Conservation (phyloP, 2,888 invertebrate species). For the Oscheius sp. region DNA sequence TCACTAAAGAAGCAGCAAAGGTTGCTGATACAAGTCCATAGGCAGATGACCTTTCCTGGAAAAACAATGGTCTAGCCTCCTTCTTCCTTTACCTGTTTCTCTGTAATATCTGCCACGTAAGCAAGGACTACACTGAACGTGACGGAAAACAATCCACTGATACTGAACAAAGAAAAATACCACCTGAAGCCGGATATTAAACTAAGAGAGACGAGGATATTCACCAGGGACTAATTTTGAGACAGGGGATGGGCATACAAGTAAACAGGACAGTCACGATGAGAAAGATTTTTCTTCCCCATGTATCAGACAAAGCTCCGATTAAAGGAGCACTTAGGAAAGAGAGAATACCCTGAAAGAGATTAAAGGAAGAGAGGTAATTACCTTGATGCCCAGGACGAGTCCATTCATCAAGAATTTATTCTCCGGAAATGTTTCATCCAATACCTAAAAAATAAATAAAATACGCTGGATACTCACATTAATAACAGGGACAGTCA, state of each 20-base stretch:
- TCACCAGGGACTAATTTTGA: constrained; percentile 96
- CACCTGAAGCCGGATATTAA: constrained; percentile 76
- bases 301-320: constrained; percentile 95
- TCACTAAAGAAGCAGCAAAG: constrained; percentile 98
- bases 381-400: constrained; percentile 93
- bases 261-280: constrained; percentile 84
- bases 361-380: constrained; percentile 34
- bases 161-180: constrained; percentile 99
- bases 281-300: constrained; percentile 97
- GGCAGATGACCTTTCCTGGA: constrained; percentile 64
- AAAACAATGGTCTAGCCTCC: too few relatives aligned
- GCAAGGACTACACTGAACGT: constrained; percentile 99
- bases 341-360: constrained; percentile 84
- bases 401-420: constrained; percentile 99
- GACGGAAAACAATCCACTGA: constrained; percentile 97
- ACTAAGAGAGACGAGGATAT: constrained; percentile 41
- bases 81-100: constrained; percentile 79
- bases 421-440: constrained; percentile 96
- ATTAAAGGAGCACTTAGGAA: constrained; percentile 96
- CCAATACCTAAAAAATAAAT: constrained; percentile 79
- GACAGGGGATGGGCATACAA: constrained; percentile 96
- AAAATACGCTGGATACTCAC: constrained; percentile 73
- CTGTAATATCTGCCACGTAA: constrained; percentile 98
- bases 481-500: constrained; percentile 95
- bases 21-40: constrained; percentile 84